Evolutionary conservation across 2,888 invertebrate genomes (phyloP), one percentile per base, ranked within the genome.

Genomic region (Athetis lepigone): DNA sequence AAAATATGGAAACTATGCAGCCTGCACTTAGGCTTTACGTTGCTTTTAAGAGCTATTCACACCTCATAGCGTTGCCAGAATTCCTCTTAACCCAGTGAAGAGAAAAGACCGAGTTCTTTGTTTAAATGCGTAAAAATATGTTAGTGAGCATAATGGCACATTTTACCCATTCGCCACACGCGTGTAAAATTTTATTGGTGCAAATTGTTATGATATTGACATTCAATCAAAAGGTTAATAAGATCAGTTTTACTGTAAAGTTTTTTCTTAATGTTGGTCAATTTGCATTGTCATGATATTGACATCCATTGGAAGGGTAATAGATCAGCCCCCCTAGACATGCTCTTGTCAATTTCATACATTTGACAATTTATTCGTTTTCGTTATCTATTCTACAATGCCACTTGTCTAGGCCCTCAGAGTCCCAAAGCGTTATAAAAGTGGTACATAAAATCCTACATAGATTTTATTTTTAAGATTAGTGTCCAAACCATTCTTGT

Each of bases 31-130:
- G 43, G 54, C 45, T 71, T 71, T 62, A 62, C 56, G 50, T 68
- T 16, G 37, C 45, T 54, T n/a, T n/a, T 52, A 50, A 73, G 68
- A 56, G 68, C 37, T 73, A 19, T 67, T 73, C 52, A 45, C 73
- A 68, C 71, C 43, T 46, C 62, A 8, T 45, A 37, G 36, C 27
- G 47, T 40, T 45, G 49, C 50, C 62, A 62, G 65, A 68, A 62
- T 54, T 54, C 52, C 68, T 54, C 57, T 68, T 57, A 68, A 62
- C 56, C 71, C 18, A 52, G 36, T 57, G 37, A 56, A 70, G 25
- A 58, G 50, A 66, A 36, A 50, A 42, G 3, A 25, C n/a, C n/a
- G 19, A 29, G 19, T 39, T 33, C 2, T 16, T 6, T 25, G 5
- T 33, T 13, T 18, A 49, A 43, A 61, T 21, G 36, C 2, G 27